Conservation (phyloP, 1,140 invertebrate genomes). For the Drosophila micromelanica region DNA sequence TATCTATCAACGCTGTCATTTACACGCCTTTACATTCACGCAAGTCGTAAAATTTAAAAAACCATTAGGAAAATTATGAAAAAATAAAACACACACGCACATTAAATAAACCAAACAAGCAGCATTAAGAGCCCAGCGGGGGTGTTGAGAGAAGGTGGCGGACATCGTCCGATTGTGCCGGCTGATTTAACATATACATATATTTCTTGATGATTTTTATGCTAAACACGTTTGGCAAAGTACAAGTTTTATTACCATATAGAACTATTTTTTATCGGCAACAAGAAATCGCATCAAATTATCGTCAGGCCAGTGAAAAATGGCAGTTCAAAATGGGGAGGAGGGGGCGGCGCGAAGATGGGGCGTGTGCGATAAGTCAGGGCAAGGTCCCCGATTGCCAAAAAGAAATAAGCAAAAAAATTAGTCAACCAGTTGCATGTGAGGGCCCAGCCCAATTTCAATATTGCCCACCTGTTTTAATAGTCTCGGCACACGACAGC, state of each 20-base stretch:
- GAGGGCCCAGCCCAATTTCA: constrained; percentile 18
- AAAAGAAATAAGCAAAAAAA: constrained; percentile 29
- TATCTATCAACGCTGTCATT: constrained; percentile 52
- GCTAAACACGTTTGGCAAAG: constrained; percentile 41
- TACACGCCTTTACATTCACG: constrained; percentile 13
- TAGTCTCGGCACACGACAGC: constrained; percentile 63
- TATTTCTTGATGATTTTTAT: constrained; percentile 39
- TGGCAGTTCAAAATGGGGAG: not conserved
- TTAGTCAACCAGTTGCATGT: constrained; percentile 77
- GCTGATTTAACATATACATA: constrained; percentile 29
- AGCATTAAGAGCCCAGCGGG: constrained; percentile 5
- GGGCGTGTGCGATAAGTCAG: constrained; percentile 28
- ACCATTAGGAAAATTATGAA: constrained; percentile 57
- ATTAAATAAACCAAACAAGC: constrained; percentile 13
- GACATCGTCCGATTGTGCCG: not conserved
- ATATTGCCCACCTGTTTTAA: constrained; percentile 77
- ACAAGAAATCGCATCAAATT: constrained; percentile 53
- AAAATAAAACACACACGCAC: constrained; percentile 44
- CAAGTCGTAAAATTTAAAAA: constrained; percentile 73
- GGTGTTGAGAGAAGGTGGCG: not conserved
- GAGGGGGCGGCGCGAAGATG: constrained; percentile 3
- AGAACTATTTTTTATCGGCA: constrained; percentile 74
- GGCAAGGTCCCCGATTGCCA: not conserved
- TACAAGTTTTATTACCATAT: constrained; percentile 75
- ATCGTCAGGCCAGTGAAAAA: constrained; percentile 22